A percentile compares a stretch with the other conserved stretches of the same genome.
Conservation (phyloP, 1,140 invertebrate genomes). For the Drosophila pallidifrons region DNA sequence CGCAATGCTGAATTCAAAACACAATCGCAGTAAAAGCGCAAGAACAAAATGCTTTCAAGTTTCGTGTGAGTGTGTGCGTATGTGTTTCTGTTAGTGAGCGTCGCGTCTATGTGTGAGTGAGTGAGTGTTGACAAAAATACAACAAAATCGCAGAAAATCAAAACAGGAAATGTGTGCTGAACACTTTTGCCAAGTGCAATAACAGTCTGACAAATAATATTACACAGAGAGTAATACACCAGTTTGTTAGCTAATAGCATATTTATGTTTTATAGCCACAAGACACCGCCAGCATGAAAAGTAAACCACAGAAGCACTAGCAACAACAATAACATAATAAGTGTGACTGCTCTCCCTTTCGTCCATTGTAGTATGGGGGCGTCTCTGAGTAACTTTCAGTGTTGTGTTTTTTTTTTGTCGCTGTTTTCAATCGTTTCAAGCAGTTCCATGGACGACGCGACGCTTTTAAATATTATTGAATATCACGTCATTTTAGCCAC, state of each 20-base stretch:
- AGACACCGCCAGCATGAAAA: constrained; percentile 22
- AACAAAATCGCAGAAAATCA: constrained; percentile 73
- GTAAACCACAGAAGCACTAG: constrained; percentile 4
- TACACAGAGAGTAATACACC: not conserved
- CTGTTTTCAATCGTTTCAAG: constrained; percentile 36
- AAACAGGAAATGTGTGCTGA: constrained; percentile 75
- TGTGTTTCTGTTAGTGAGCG: constrained; percentile 4
- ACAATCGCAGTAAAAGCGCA: constrained; percentile 57
- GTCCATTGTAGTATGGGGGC: constrained; percentile 45
- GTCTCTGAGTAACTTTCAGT: constrained; percentile 37
- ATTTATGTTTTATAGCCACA: not conserved
- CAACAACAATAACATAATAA: constrained; percentile 6
- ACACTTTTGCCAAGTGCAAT: constrained; percentile 31
- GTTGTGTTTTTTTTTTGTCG: constrained; percentile 28
- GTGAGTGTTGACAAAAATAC: constrained; percentile 79
- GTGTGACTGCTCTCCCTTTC: not conserved
- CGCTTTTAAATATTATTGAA: constrained; percentile 52
- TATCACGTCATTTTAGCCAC: constrained; percentile 73
- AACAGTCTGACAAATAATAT: not conserved
- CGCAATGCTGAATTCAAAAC: not conserved
- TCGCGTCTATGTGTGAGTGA: constrained; percentile 34
- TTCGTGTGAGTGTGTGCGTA: constrained; percentile 16
- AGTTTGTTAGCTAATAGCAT: not conserved
- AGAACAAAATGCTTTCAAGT: constrained; percentile 50
- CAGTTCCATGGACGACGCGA: constrained; percentile 39